phyloP scores from a whole-genome alignment of 2,113 vertebrate genomes.

The Salvelinus sp. region DNA sequence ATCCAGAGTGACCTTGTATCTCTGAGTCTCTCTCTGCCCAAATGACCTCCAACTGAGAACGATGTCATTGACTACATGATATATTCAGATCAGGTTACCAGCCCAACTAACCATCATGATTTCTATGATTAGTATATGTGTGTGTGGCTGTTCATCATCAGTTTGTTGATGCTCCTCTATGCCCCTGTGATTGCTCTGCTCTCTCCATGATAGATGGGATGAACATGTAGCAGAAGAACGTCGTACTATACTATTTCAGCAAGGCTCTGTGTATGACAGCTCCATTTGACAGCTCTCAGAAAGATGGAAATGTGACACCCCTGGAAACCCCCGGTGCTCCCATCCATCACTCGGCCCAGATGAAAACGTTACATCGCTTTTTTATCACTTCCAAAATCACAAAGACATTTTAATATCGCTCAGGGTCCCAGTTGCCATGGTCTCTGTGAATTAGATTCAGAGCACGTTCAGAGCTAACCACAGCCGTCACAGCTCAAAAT shows the following conservation, averaged over 20 bases:
- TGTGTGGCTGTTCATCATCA: conserved; percentile 29
- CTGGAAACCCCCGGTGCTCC: conserved; percentile 57
- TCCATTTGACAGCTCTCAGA: conserved; percentile 66
- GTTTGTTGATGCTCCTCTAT: conserved; percentile 41
- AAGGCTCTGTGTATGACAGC: conserved; percentile 51
- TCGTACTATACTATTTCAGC: conserved; percentile 51
- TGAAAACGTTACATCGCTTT: conserved; percentile 55
- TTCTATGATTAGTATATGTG: conserved; percentile 39
- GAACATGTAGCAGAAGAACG: conserved; percentile 34
- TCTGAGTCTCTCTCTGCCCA: conserved; percentile 14
- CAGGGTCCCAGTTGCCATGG: conserved; percentile 24
- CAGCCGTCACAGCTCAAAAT: no score
- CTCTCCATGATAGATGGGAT: conserved; percentile 41
- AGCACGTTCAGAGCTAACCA: neutral
- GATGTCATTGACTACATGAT: neutral
- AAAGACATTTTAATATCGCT: conserved; percentile 46
- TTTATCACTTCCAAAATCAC: conserved; percentile 40
- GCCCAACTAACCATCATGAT: neutral
- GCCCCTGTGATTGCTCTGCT: conserved; percentile 35
- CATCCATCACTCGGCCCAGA: conserved; percentile 67
- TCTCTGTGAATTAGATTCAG: conserved; percentile 33
- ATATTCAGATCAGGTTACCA: conserved; percentile 40
- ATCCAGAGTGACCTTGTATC: no score
- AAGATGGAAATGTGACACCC: conserved; percentile 67
- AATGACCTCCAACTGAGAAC: conserved; percentile 1